These are phyloP conservation scores for Tachyglossus aculeatus DNA, from an alignment of 2,797 vertebrate genomes.

Conservation along the genomic window DNA sequence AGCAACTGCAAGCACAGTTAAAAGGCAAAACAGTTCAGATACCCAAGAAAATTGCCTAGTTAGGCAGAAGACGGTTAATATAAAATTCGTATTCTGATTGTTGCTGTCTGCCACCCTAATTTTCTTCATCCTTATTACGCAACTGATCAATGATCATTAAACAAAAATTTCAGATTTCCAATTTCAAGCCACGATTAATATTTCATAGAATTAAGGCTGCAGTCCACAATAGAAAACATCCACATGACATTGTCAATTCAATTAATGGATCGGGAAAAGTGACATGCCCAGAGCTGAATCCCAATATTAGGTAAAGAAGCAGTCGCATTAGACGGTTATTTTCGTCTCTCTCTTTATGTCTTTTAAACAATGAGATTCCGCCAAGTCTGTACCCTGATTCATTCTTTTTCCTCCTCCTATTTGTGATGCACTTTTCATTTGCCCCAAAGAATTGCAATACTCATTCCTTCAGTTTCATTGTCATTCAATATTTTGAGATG, in stretches of 20 bases:
- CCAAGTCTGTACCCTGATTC: conserved; percentile 20
- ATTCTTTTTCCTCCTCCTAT: conserved; percentile 3
- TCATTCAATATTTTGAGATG: conserved; percentile 27
- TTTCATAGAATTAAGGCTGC: conserved; percentile 72
- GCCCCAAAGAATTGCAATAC: conserved; percentile 14
- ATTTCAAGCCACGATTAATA: conserved; percentile 64
- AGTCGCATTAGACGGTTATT: conserved; percentile 38
- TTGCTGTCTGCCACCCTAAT: conserved; percentile 63
- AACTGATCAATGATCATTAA: conserved; percentile 75
- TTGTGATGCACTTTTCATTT: conserved; percentile 2
- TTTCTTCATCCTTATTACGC: conserved; percentile 69
- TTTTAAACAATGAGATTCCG: conserved; percentile 34
- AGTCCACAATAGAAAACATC: conserved; percentile 36
- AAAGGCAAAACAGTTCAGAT: conserved; percentile 78
- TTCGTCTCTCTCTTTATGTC: conserved; percentile 37
- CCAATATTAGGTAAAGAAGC: conserved; percentile 31
- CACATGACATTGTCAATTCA: conserved; percentile 52
- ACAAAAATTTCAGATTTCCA: conserved; percentile 70
- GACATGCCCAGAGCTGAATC: conserved; percentile 57
- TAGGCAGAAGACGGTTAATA: conserved; percentile 75
- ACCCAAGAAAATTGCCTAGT: conserved; percentile 75
- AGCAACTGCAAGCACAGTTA: conserved; percentile 81
- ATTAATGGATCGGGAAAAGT: conserved; percentile 73
- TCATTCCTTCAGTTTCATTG: background rate
- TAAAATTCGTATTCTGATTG: conserved; percentile 63